phyloP scores from a whole-genome alignment of 2,113 vertebrate species.

The Podarcis raffonei region DNA sequence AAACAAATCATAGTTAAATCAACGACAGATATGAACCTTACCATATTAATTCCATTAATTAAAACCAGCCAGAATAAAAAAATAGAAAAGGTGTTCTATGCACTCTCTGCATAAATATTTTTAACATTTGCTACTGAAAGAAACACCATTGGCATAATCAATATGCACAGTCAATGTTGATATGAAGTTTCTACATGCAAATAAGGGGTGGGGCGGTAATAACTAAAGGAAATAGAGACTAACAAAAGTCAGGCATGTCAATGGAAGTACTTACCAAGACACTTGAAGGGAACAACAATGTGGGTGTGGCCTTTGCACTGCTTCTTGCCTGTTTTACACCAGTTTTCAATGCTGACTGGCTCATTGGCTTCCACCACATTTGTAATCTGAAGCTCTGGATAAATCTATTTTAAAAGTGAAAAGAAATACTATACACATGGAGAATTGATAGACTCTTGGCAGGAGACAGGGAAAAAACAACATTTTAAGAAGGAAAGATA shows the following conservation, averaged over 20 bases:
- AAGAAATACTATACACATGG: neutral
- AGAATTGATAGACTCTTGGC: conserved; percentile 6
- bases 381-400: conserved; percentile 95
- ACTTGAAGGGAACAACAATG: conserved; percentile 92
- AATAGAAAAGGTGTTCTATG: too few species aligned
- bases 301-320: conserved; percentile 91
- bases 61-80: neutral
- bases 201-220: neutral
- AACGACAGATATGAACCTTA: neutral
- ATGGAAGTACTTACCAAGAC: conserved; percentile 84
- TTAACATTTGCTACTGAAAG: neutral
- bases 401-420: conserved; percentile 80
- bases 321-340: conserved; percentile 93
- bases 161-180: neutral
- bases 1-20: neutral
- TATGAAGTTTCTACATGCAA: neutral
- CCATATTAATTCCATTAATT: neutral
- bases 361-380: conserved; percentile 96
- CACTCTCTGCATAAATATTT: neutral
- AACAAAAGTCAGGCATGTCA: neutral
- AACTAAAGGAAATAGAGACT: accelerated
- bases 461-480: neutral
- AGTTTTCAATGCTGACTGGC: conserved; percentile 89
- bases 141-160: neutral
- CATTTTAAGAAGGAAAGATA: neutral